Evolutionary conservation across 2,888 invertebrate genomes (phyloP), one percentile per base, ranked within the genome.

Genomic region (Brenthis hecate): DNA sequence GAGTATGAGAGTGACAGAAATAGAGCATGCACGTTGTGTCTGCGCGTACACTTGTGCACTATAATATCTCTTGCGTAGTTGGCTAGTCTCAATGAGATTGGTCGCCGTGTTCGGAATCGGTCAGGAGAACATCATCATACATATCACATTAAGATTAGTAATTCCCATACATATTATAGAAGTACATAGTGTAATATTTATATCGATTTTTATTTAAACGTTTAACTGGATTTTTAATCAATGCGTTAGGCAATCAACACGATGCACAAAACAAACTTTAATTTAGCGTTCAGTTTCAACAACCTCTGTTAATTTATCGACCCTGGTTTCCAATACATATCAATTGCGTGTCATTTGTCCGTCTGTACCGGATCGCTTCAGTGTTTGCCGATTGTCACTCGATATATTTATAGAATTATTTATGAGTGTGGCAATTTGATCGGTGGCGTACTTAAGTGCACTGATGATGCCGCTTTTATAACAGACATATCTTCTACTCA

Each of bases 251-350:
- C 16, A 54, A 23, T 55, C 32, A 16, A 23, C 28, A 47, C 16
- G 32, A 65, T 48, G 55, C 32, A 48, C 48, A n/a, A 61, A 51
- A 47, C 19, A 36, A 53, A 51, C 3, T 65, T 58, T 19, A 62
- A 60, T 50, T 50, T 60, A n/a, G 53, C 48, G 43, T 53, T 60
- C 60, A 55, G 28, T 62, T 65, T 55, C 55, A 64, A 64, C 56
- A 66, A 68, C 64, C 28, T 56, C 60, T 47, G 28, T 61, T 69
- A 73, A 73, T 71, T 73, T 53, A 70, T 72, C 72, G 80, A 56
- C 80, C 80, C 73, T 80, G 78, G 77, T 76, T 81, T 80, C 77
- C 81, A 85, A 84, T 85, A 82, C 81, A 78, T 79, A 81, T 79
- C 84, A 86, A 86, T 73, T 71, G 69, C 51, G 84, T 83, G 80